Percentiles rank a stretch among this genome's conserved stretches.
phyloP scores from a whole-genome alignment of 2,113 vertebrate genomes.

The Junco hyemalis region DNA sequence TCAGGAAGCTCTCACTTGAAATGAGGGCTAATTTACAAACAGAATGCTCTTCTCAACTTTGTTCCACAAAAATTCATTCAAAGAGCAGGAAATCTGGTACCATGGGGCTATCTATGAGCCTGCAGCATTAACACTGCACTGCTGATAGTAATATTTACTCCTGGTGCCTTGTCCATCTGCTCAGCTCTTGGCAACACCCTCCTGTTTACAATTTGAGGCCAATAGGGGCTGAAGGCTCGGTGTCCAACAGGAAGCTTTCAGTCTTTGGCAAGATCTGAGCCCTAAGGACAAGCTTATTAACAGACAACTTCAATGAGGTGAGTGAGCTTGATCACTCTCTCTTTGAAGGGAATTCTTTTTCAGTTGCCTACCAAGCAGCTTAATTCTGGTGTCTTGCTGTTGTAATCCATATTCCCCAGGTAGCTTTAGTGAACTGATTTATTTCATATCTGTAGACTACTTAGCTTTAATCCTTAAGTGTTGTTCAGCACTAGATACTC shows the following conservation, averaged over 20 bases:
- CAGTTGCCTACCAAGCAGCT: background rate
- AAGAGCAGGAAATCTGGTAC: background rate
- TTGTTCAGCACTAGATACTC: background rate
- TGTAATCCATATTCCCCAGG: background rate
- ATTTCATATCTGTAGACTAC: background rate
- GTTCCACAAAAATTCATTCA: background rate
- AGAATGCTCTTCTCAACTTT: background rate
- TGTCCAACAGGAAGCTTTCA: background rate
- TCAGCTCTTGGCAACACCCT: background rate
- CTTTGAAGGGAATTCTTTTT: background rate
- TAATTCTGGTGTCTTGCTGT: background rate
- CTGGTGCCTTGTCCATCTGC: background rate
- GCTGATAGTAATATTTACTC: background rate
- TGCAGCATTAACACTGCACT: background rate
- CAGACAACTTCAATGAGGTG: background rate
- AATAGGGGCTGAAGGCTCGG: background rate
- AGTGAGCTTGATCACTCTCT: background rate
- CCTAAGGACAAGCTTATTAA: constrained; percentile 5
- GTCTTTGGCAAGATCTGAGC: background rate
- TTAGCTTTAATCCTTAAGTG: background rate
- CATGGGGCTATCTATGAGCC: background rate
- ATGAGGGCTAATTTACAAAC: background rate
- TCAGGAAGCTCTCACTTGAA: background rate
- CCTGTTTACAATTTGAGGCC: background rate
- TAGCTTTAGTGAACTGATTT: background rate